Evolutionary conservation across 2,888 invertebrate species (phyloP).

Genomic region (Adelphocoris suturalis): DNA sequence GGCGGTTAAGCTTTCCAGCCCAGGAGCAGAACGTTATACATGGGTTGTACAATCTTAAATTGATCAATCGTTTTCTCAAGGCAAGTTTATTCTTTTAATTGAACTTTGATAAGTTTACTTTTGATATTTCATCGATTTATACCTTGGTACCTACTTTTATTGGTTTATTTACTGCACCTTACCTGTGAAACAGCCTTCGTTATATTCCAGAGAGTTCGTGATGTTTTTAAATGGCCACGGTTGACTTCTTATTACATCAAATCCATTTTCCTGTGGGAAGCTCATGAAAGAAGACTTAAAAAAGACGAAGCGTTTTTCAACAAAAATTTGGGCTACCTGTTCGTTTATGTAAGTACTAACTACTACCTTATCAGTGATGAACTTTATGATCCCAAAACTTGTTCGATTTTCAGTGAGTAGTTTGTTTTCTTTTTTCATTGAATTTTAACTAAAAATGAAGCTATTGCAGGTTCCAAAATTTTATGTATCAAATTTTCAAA

Average conservation of each 20-base stretch:
- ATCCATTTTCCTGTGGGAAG: conserved; percentile 62
- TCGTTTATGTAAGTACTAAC: conserved; percentile 46
- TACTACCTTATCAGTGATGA: background rate
- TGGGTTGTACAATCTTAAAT: conserved; percentile 38
- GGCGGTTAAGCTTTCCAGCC: conserved; percentile 53
- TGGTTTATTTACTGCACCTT: too few relatives aligned
- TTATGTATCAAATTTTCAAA: too few relatives aligned
- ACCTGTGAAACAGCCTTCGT: too few relatives aligned
- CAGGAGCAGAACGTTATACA: conserved; percentile 56
- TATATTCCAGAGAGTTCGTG: conserved; percentile 56
- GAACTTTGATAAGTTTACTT: background rate
- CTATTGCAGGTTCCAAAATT: too few relatives aligned
- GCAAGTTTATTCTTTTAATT: background rate
- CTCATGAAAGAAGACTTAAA: background rate
- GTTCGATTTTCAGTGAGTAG: background rate
- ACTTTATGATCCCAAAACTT: background rate
- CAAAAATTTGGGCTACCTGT: conserved; percentile 55
- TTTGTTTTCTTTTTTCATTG: too few relatives aligned
- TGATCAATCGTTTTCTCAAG: conserved; percentile 56
- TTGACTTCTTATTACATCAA: conserved; percentile 56
- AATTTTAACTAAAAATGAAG: too few relatives aligned
- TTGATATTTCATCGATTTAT: background rate
- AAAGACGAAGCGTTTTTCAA: conserved; percentile 2
- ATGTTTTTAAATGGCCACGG: conserved; percentile 32
- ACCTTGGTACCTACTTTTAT: background rate